Conservation (phyloP, 2,797 vertebrate species). For the Eulemur albifrons region DNA sequence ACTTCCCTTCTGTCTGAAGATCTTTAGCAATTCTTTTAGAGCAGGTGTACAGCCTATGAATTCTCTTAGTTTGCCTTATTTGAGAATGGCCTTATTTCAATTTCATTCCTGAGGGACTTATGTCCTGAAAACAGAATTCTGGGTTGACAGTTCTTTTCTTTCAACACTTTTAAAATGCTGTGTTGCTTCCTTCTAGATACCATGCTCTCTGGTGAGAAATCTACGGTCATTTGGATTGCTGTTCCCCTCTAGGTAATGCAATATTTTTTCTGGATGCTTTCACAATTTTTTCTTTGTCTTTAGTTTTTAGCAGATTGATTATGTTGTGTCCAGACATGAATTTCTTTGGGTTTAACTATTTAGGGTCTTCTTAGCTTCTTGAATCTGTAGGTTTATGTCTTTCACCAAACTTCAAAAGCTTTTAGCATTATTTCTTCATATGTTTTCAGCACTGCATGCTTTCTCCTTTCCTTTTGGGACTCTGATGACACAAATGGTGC, state of each 20-base stretch:
- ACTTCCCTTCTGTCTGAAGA: neutral
- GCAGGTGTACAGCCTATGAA: neutral
- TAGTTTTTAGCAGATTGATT: neutral
- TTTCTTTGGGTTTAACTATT: neutral
- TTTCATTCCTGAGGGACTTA: neutral
- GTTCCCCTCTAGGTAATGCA: neutral
- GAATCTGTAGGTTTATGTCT: neutral
- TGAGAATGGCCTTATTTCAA: neutral
- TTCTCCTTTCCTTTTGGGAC: neutral
- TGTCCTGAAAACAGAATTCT: neutral
- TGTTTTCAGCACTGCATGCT: neutral
- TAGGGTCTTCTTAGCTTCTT: neutral
- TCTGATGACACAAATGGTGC: neutral
- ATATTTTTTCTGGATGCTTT: neutral
- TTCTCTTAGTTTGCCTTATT: neutral
- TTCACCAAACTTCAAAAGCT: neutral
- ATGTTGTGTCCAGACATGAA: too few relatives aligned
- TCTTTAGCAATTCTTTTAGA: neutral
- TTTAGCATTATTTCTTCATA: neutral
- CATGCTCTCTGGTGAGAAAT: neutral
- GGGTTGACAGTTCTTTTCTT: neutral
- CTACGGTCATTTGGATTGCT: neutral
- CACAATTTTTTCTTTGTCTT: neutral
- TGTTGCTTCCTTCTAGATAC: neutral
- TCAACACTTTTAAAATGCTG: neutral